Evolutionary conservation across 2,888 invertebrate species (phyloP).

Genomic region (Drosophila flavopinicola): DNA sequence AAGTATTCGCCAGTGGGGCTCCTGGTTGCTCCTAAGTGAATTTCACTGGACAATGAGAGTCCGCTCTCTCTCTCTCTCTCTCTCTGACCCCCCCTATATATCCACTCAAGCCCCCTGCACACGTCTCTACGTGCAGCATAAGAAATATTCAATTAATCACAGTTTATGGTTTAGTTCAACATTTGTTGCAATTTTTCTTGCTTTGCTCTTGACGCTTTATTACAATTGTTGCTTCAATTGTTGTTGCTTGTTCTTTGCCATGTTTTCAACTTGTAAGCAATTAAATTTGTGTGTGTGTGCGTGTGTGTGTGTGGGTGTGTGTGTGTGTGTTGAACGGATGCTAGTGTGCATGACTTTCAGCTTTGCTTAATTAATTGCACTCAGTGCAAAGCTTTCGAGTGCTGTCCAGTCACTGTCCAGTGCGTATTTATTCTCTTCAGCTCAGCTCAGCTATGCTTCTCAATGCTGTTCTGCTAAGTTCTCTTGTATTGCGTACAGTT

Average conservation of each 20-base stretch:
- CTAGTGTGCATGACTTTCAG: conserved; percentile 71
- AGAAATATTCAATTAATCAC: conserved; percentile 80
- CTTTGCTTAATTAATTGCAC: conserved; percentile 78
- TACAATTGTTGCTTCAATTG: conserved; percentile 68
- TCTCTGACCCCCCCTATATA: not conserved
- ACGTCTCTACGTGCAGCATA: conserved; percentile 60
- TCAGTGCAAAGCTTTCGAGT: conserved; percentile 66
- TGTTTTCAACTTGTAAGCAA: conserved; percentile 78
- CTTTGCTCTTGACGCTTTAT: conserved; percentile 74
- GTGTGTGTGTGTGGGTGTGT: conserved; percentile 15
- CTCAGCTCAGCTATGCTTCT: not conserved
- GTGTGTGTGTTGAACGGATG: not conserved
- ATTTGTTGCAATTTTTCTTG: conserved; percentile 80
- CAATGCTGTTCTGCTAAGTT: not conserved
- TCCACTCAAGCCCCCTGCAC: not conserved
- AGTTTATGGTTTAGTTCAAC: conserved; percentile 79
- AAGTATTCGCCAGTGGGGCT: conserved; percentile 24
- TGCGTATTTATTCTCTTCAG: conserved; percentile 31
- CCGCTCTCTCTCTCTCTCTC: not conserved
- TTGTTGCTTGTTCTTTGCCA: conserved; percentile 54
- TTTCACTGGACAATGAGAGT: conserved; percentile 15
- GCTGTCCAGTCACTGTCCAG: conserved; percentile 55
- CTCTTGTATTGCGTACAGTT: not conserved
- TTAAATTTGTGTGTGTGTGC: conserved; percentile 62
- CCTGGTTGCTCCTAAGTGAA: conserved; percentile 41